These are phyloP conservation scores for Cenopis cana DNA, from an alignment of 2,888 invertebrate genomes.

Conservation along the genomic window DNA sequence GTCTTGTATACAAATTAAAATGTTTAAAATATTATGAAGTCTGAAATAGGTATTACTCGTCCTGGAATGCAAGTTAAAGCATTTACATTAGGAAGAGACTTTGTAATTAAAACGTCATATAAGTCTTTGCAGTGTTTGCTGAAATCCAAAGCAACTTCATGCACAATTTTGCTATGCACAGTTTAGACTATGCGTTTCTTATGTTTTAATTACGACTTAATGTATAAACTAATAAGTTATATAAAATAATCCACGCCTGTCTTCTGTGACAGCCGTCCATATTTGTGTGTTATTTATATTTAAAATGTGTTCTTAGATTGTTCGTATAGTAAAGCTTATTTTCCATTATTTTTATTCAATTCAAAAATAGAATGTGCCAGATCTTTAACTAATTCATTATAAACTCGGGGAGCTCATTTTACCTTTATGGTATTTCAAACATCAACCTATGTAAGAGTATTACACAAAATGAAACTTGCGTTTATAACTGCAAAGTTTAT, in stretches of 20 bases:
- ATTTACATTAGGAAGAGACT: conserved; percentile 13
- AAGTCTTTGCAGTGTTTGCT: conserved; percentile 52
- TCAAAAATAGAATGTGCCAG: conserved; percentile 21
- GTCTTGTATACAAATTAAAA: conserved; percentile 59
- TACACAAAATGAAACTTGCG: neutral
- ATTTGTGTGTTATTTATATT: conserved; percentile 50
- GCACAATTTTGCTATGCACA: conserved; percentile 70
- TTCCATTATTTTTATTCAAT: conserved; percentile 7
- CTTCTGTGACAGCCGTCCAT: conserved; percentile 52
- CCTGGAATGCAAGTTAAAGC: conserved; percentile 12
- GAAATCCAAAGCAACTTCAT: conserved; percentile 55
- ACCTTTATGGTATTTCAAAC: conserved; percentile 1
- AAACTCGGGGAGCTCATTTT: neutral
- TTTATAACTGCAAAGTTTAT: neutral
- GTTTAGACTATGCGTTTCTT: conserved; percentile 61
- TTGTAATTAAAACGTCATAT: conserved; percentile 30
- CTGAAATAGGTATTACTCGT: conserved; percentile 40
- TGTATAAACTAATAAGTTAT: conserved; percentile 21
- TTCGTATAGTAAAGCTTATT: conserved; percentile 36
- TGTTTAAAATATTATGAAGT: conserved; percentile 45
- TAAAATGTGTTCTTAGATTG: conserved; percentile 52
- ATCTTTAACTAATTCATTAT: conserved; percentile 14
- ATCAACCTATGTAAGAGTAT: neutral
- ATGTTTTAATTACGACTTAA: conserved; percentile 42
- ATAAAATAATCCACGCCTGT: conserved; percentile 49